Evolutionary conservation across 2,888 invertebrate genomes (phyloP), one percentile per base, ranked within the genome.

Genomic region (Polyommatus iphigenia): DNA sequence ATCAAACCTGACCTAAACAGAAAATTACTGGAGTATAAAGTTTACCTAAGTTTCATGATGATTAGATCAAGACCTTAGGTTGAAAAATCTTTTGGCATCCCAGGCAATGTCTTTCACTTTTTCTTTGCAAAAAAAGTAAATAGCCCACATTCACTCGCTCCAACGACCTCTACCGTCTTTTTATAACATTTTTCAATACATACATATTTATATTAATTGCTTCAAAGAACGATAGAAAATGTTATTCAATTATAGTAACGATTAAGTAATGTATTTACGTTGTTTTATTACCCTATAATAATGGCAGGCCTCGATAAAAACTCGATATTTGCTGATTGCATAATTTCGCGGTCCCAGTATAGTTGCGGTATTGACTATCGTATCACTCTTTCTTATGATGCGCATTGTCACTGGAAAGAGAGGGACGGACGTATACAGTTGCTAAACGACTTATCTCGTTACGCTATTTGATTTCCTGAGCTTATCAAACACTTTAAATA

Each of bases 221-320:
- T 46, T 46, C 50, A 75, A 73, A 73, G 50, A 75, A 75, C 75
- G 24, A 15, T 75, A 75, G 13, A 75, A 54, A 75, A 75, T 76
- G 36, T n/a, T 59, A 76, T 62, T 76, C 57, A 59, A 76, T 76
- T 57, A 77, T 46, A 67, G n/a, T 54, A 77, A 71, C 71, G 36
- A 73, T 77, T 57, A 36, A 77, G 36, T 50, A 41, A 72, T 72
- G 71, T 72, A 72, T 72, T 36, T 77, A 77, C 50, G 20, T 71
- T 77, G 77, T 24, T 72, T 72, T 75, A 75, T 75, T 77, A 77
- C 77, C 72, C 73, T n/a, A 78, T 76, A 81, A 81, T 79, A 81
- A 82, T 82, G 81, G 81, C 81, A 81, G 80, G 71, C 79, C 79
- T 80, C 78, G 78, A 81, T 85, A 87, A 87, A 87, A 87, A 87